phyloP scores from a whole-genome alignment of 2,113 vertebrate genomes.

The Callaeas wilsoni region DNA sequence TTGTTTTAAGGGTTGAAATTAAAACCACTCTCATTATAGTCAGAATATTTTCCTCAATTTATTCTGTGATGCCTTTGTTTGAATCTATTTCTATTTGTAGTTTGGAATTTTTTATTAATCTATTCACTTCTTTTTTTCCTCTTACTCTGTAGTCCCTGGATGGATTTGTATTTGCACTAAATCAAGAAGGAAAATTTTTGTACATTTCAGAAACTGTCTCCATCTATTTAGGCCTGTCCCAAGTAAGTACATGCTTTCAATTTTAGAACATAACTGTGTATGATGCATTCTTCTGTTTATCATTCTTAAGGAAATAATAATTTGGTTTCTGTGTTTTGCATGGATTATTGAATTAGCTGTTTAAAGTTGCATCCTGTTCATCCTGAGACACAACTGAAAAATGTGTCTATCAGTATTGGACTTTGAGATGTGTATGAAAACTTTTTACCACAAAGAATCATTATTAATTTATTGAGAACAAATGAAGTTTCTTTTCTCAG shows the following conservation, averaged over 20 bases:
- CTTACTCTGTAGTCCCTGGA: conserved; percentile 88
- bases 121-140: not conserved
- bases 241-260: conserved; percentile 82
- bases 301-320: not conserved
- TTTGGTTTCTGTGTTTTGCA: conserved; percentile 26
- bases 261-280: not conserved
- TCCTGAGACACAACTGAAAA: conserved; percentile 18
- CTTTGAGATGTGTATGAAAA: conserved; percentile 36
- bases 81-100: not conserved
- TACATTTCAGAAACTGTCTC: conserved; percentile 99
- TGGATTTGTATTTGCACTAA: conserved; percentile 99
- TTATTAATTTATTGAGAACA: conserved; percentile 80
- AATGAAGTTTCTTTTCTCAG: conserved; percentile 75
- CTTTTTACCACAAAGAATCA: conserved; percentile 53
- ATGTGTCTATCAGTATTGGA: not conserved
- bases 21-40: not conserved
- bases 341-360: conserved; percentile 41
- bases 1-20: not conserved
- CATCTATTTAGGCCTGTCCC: conserved; percentile 98
- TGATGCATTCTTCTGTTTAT: not conserved
- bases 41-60: not conserved
- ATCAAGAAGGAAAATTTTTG: conserved; percentile 98
- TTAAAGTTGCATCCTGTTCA: conserved; percentile 12
- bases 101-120: conserved; percentile 28
- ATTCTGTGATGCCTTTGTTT: not conserved